Evolutionary conservation across 2,113 vertebrate species (phyloP), one percentile per base, ranked within the genome.

Genomic region (Atherinomorus stipes): DNA sequence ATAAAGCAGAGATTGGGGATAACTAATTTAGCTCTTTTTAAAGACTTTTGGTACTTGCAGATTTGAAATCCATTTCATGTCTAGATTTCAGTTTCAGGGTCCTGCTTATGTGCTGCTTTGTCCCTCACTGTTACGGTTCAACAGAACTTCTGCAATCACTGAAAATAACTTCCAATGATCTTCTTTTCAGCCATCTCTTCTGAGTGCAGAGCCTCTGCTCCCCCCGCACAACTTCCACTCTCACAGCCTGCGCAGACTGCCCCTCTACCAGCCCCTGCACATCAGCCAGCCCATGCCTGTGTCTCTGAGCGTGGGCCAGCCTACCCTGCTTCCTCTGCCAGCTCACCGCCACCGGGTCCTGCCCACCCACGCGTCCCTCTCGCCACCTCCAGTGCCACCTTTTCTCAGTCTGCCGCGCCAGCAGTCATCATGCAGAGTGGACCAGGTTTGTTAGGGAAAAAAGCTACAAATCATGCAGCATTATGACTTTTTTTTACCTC

Each of bases 251-350:
- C 86, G 91, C 74, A 45, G 89, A 13, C 88, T 94, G 19, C 93
- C 92, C 21, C 75, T 90, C 73, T 93, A 91, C 88, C 93, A 93
- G 87, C 92, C 93, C 0, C 79, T 93, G 58, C 91, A 92, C 81
- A 92, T 94, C 85, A 92, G 93, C 76, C 83, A 88, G 11, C 93
- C 93, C 70, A 86, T 92, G 87, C 90, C 92, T 1, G 34, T 78
- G 74, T 85, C 89, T 8, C 90, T 91, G 77, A 87, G 83, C 9
- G 89, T 89, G 64, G 88, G 85, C 12, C 88, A 88, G 83, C 88
- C 87, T 74, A 59, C 70, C 51, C 85, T 85, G 81, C 85, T 86
- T 64, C 86, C 75, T 25, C 78, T 88, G 22, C 89, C 87, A 0
- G 66, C 72, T 49, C 80, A 86, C 71, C 82, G 85, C 56, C 88